These are phyloP conservation scores for Corythornis madagascariensis DNA, from an alignment of 2,113 vertebrate species.

Conservation along the genomic window DNA sequence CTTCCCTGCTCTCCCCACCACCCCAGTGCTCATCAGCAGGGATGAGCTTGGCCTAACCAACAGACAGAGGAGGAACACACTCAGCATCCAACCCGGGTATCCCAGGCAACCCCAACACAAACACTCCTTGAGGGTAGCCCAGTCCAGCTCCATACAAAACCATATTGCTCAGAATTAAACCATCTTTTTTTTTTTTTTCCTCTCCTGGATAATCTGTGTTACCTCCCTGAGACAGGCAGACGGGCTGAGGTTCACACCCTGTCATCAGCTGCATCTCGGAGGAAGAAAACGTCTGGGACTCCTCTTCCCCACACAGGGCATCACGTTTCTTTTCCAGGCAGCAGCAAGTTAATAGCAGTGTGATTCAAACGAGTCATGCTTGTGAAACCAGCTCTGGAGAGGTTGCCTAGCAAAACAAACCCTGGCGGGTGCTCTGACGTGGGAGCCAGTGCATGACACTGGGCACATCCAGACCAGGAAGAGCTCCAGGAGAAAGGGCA, in stretches of 20 bases:
- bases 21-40: rapidly evolving
- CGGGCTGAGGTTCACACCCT: neutral
- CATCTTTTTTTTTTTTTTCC: neutral
- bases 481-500: neutral
- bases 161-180: neutral
- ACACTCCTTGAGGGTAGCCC: neutral
- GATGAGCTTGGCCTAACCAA: neutral
- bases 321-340: constrained; percentile 64
- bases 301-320: neutral
- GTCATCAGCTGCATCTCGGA: neutral
- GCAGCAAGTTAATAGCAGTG: neutral
- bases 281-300: constrained; percentile 49
- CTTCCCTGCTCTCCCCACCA: neutral
- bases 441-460: neutral
- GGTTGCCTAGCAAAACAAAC: constrained; percentile 52
- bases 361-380: neutral
- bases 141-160: too few relatives aligned
- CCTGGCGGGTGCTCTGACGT: constrained; percentile 12
- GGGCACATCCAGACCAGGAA: constrained; percentile 36
- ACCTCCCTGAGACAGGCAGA: neutral
- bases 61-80: neutral
- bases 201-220: neutral
- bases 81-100: neutral
- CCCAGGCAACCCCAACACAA: constrained; percentile 2
- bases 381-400: constrained; percentile 46